These are phyloP conservation scores for Noctilio leporinus DNA, from an alignment of 2,113 vertebrate species.

Conservation along the genomic window DNA sequence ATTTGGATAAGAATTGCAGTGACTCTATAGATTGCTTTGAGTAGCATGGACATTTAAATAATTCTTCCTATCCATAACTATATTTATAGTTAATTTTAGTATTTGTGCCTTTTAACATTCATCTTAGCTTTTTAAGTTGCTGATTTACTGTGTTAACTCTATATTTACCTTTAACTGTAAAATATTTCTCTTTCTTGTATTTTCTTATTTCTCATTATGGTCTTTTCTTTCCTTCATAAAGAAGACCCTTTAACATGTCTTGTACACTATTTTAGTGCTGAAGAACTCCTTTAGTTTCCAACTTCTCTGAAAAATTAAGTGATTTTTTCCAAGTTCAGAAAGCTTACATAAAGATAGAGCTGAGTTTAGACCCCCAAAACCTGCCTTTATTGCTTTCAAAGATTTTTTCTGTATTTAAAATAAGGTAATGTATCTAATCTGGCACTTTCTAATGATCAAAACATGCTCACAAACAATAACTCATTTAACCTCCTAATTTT, in stretches of 20 bases:
- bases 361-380: not conserved
- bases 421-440: not conserved
- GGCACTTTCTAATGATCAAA: not conserved
- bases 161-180: not conserved
- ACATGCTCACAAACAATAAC: not conserved
- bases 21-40: too few species aligned
- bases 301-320: not conserved
- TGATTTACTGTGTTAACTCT: not conserved
- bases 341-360: not conserved
- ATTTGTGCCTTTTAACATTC: not conserved
- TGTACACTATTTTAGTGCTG: not conserved
- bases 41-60: too few species aligned
- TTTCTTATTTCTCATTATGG: not conserved
- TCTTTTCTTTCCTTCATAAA: not conserved
- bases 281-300: not conserved
- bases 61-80: too few species aligned
- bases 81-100: not conserved
- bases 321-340: not conserved
- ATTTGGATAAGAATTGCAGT: too few species aligned
- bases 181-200: not conserved
- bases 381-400: not conserved
- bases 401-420: not conserved
- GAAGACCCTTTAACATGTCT: not conserved
- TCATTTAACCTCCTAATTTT: not conserved
- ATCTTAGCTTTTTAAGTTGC: not conserved